These are phyloP conservation scores for Tapera naevia DNA, from an alignment of 2,797 vertebrate genomes.

Conservation along the genomic window DNA sequence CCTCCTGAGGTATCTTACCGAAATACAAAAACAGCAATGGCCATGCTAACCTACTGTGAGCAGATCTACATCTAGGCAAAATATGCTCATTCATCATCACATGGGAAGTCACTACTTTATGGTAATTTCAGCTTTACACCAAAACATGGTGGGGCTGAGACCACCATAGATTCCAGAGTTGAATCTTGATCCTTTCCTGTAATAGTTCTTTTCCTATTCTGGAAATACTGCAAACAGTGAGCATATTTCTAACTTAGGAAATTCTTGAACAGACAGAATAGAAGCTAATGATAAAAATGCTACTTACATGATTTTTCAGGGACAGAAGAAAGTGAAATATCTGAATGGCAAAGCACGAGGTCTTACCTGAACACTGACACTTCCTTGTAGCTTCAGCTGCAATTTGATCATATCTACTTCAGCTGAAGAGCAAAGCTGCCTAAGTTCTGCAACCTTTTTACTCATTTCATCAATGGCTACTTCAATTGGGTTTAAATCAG, in stretches of 20 bases:
- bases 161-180: background rate
- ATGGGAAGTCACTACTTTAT: background rate
- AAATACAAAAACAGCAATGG: background rate
- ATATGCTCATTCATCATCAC: background rate
- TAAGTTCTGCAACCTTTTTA: constrained; percentile 90
- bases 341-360: background rate
- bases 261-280: background rate
- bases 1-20: background rate
- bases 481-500: constrained; percentile 95
- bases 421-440: constrained; percentile 85
- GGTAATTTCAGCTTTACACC: background rate
- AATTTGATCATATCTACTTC: constrained; percentile 98
- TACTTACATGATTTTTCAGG: background rate
- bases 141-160: background rate
- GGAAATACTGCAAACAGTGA: background rate
- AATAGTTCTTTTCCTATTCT: background rate
- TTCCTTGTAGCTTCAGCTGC: constrained; percentile 95
- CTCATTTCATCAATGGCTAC: constrained; percentile 99
- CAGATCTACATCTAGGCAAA: background rate
- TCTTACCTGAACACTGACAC: constrained; percentile 94
- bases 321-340: background rate
- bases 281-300: background rate
- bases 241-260: background rate
- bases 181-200: background rate
- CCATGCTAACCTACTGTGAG: background rate